Evolutionary conservation across 2,797 vertebrate species (phyloP).

Genomic region (Bufotes viridis): DNA sequence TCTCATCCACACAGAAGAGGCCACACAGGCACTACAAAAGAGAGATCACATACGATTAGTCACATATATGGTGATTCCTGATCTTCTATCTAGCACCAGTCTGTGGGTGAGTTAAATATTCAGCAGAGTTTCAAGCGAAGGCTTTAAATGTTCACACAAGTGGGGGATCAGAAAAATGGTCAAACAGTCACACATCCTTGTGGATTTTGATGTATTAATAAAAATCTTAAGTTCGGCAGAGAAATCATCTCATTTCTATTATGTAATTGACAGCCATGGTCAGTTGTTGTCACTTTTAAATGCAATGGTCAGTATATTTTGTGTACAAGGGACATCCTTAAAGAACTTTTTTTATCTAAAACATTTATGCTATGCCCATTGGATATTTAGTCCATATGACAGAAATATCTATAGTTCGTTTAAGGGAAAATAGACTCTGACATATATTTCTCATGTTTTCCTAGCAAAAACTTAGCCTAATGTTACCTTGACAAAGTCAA

Average conservation of each 20-base stretch:
- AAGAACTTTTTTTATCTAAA: not conserved
- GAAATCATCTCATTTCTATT: not conserved
- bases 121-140: constrained; percentile 9
- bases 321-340: not conserved
- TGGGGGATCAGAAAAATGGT: constrained; percentile 12
- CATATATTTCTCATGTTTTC: not conserved
- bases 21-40: constrained; percentile 39
- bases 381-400: not conserved
- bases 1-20: constrained; percentile 33
- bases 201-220: constrained; percentile 9
- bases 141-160: constrained; percentile 19
- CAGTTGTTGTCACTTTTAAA: not conserved
- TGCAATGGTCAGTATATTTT: not conserved
- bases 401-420: not conserved
- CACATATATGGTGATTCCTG: constrained; percentile 25
- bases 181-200: not conserved
- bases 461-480: not conserved
- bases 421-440: not conserved
- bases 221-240: not conserved
- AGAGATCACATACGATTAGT: constrained; percentile 39
- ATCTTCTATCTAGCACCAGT: constrained; percentile 21
- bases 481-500: not conserved
- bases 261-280: not conserved
- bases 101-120: constrained; percentile 27
- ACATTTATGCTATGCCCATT: not conserved